These are phyloP conservation scores for Sylvietta virens DNA, from an alignment of 2,113 vertebrate species.

Conservation along the genomic window DNA sequence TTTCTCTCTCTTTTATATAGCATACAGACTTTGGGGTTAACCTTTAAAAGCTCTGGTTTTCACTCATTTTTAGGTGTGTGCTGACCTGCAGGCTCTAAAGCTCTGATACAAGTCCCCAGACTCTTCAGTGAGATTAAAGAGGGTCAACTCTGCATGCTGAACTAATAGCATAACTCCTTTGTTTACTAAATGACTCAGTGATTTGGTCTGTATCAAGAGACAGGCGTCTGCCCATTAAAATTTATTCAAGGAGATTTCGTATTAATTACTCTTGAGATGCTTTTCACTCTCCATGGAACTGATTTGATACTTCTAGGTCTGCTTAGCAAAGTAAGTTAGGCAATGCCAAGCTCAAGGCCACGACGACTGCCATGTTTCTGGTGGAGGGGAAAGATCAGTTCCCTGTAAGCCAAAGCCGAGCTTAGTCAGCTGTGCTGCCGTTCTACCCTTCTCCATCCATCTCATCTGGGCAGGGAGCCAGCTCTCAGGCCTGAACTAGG, in stretches of 20 bases:
- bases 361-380: accelerated
- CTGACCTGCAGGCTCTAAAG: background rate
- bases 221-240: background rate
- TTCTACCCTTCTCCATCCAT: background rate
- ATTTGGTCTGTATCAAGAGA: background rate
- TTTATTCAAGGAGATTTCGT: background rate
- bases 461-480: background rate
- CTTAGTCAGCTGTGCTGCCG: background rate
- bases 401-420: constrained; percentile 9
- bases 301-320: background rate
- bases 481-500: background rate
- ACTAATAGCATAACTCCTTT: background rate
- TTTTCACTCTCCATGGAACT: background rate
- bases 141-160: background rate
- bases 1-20: background rate
- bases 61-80: background rate
- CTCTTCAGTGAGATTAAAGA: background rate
- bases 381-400: background rate
- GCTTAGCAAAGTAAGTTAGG: background rate
- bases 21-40: background rate
- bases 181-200: background rate
- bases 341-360: background rate
- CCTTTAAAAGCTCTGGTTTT: background rate
- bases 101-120: background rate
- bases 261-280: background rate